Percentiles rank a stretch among this genome's conserved stretches.
Conservation (phyloP, 2,888 invertebrate genomes). For the Eudemis profundana region DNA sequence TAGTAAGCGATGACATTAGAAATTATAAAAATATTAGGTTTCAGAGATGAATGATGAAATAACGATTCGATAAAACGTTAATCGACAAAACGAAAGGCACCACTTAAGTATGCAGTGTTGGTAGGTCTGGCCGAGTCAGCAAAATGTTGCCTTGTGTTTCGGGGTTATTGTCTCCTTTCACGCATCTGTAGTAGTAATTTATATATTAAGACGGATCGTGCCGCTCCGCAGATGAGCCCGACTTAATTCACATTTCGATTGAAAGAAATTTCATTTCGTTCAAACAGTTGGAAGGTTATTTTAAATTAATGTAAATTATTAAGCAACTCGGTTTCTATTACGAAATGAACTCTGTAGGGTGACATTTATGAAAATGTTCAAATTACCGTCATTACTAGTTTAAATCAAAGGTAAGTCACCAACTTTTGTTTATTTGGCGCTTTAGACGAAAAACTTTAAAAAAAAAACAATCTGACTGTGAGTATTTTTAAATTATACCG, state of each 20-base stretch:
- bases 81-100: too few species aligned
- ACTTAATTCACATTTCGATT: constrained; percentile 40
- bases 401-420: neutral
- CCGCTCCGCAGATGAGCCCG: constrained; percentile 28
- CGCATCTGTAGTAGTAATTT: constrained; percentile 37
- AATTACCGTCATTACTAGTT: constrained; percentile 16
- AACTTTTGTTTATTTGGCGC: neutral
- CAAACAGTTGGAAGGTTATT: constrained; percentile 38
- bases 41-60: too few species aligned
- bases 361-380: constrained; percentile 7
- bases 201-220: constrained; percentile 32
- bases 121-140: too few species aligned
- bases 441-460: neutral
- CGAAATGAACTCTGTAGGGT: neutral
- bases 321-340: constrained; percentile 32
- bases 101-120: too few species aligned
- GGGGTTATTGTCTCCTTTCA: constrained; percentile 20
- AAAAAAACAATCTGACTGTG: too few species aligned
- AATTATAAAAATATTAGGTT: too few species aligned
- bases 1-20: too few species aligned
- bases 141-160: neutral
- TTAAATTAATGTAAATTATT: constrained; percentile 42
- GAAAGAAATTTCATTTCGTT: constrained; percentile 40
- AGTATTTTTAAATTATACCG: too few species aligned
- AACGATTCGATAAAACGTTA: too few species aligned